Conservation (phyloP, 2,113 vertebrate species). For the Hepsetus odoe region DNA sequence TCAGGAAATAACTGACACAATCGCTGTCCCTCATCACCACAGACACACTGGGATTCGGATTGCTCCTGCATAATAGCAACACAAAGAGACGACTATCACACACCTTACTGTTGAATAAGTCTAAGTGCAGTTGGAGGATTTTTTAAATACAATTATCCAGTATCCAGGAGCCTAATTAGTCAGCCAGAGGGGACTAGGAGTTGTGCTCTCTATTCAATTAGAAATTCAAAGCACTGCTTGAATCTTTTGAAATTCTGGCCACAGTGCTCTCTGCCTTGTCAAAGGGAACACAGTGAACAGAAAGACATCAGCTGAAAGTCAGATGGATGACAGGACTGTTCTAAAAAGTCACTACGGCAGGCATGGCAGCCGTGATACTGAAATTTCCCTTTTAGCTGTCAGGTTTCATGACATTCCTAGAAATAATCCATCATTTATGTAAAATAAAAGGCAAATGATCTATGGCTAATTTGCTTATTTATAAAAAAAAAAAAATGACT, state of each 20-base stretch:
- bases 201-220: background rate
- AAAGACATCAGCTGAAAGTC: background rate
- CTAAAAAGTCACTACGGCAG: background rate
- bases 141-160: background rate
- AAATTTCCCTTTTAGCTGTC: background rate
- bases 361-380: background rate
- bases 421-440: background rate
- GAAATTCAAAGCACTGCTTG: background rate
- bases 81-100: background rate
- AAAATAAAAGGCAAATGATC: no score
- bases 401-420: background rate
- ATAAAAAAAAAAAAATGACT: background rate
- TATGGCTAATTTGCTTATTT: no score
- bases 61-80: no score
- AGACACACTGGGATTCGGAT: background rate
- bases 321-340: background rate
- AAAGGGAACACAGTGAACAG: background rate
- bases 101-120: background rate
- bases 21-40: background rate
- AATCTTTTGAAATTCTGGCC: background rate
- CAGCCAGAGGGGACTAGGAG: background rate
- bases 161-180: background rate
- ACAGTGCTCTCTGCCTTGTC: background rate
- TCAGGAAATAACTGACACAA: no score
- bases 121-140: no score